Percentiles rank a stretch among this genome's conserved stretches.
These are phyloP conservation scores for Plagiodera versicolora DNA, from an alignment of 2,888 invertebrate genomes.

Conservation along the genomic window DNA sequence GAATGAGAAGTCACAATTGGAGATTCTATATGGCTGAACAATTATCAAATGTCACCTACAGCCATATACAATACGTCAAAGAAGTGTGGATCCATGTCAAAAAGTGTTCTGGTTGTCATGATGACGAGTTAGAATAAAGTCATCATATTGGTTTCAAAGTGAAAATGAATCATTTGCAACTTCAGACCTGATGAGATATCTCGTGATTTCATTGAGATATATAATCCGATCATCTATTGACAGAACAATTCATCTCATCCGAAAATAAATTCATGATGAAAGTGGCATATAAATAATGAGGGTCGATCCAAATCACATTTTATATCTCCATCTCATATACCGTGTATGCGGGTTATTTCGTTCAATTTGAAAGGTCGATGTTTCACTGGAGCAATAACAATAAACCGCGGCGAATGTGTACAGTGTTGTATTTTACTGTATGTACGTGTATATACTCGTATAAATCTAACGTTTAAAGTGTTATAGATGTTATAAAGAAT, in stretches of 20 bases:
- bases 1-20: no score
- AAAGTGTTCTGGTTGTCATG: no score
- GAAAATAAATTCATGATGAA: neutral
- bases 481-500: constrained; percentile 30
- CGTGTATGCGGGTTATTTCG: neutral
- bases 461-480: constrained; percentile 26
- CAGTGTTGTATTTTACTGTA: constrained; percentile 21
- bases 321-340: neutral
- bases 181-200: no score
- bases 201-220: no score
- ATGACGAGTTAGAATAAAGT: no score
- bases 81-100: no score
- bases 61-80: no score
- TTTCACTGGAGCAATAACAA: constrained; percentile 23
- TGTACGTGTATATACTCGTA: constrained; percentile 17
- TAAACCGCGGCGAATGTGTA: constrained; percentile 26
- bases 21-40: no score
- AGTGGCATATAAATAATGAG: neutral
- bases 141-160: no score
- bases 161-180: no score
- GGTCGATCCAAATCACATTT: neutral
- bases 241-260: neutral
- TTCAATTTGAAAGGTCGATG: constrained; percentile 23
- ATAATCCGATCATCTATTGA: no score
- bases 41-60: no score